Base-by-base conservation (phyloP, 2,888 invertebrate species). In the Nomada fucata region DNA sequence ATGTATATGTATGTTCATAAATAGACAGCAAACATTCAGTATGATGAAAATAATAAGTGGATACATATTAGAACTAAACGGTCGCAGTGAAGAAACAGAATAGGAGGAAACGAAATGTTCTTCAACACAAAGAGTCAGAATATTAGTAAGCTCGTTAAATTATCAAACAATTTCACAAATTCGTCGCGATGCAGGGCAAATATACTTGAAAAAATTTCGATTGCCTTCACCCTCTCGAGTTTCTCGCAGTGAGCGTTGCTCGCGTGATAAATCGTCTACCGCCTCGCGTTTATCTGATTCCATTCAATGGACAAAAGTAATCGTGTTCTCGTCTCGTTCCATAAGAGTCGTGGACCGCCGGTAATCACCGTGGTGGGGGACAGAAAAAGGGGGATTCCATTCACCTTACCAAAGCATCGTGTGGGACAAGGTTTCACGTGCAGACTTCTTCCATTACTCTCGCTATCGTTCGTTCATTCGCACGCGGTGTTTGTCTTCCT, bases 351-450 rank as follows among this genome's bases (percentile, higher is more conserved):
- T 55, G 52, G 50, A 61, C 23, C 52, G 9, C 10, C 47, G 11
- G 26, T 72, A 52, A 29, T 50, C 13, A 47, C 11, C 4, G 20
- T 18, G 13, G 23, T 20, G 15, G 63, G 50, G 47, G 20, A 42
- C 20, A 36, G 20, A 36, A 29, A 3, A 9, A 73, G 52, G 70
- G 81, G 80, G 67, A 60, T 59, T 76, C 88, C 86, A 87, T 89
- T 89, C 89, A 88, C 87, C 77, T 76, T 63, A 77, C 74, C 72
- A 72, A 85, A 88, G 36, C 77, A 36, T 73, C 47, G 60, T 82
- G 63, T 64, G 69, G 64, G 44, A 36, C 60, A 59, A 80, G 70
- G 59, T 86, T 88, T 83, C 65, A 47, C 76, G 68, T 77, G 26
- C 72, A 15, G 29, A 60, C 53, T 73, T 61, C 29, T 55, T 76